Base-by-base conservation (phyloP, 2,888 invertebrate genomes). In the Drosophila nr. perissopoda region DNA sequence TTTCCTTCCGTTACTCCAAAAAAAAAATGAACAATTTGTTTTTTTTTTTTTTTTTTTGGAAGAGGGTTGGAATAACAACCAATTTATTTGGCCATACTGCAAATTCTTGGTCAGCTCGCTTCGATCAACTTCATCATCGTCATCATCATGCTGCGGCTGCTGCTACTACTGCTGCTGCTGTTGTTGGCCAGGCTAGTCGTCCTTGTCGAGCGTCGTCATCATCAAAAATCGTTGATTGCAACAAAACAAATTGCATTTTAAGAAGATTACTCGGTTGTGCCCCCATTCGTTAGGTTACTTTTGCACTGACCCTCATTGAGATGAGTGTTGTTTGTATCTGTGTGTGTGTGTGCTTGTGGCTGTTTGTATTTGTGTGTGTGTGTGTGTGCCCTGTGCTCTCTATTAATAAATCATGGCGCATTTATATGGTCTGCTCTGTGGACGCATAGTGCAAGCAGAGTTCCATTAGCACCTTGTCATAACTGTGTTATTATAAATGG, bases 191-290 rank as follows among this genome's bases (percentile, higher is more conserved):
- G 25, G 62, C 34, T 60, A 53, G 58, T 66, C 63, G 64, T 73
- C 59, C 68, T 70, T 68, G 66, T 68, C 69, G 54, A 57, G 69
- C 83, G 71, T 83, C 88, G 84, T 83, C 88, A 86, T 87, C 89
- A 87, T 89, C 89, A 84, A 86, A 88, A 88, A 87, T 88, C 89
- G 87, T 87, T 89, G 89, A 89, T 87, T 89, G 87, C 87, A 89
- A 83, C 85, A 87, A 88, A 89, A 87, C 89, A 85, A 87, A 87
- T 87, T 87, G 85, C 87, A 85, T 89, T 87, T 87, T 87, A 87
- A 87, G 87, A 76, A 87, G 87, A 87, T 87, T 87, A 87, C 83
- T 73, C 74, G 69, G 67, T 58, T 66, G 59, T 64, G 78, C 78
- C 58, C 66, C 62, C 29, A 49, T 57, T 69, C 59, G 62, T 79